These are phyloP conservation scores for Cyprinus carpio DNA, from an alignment of 2,113 vertebrate species.

Conservation along the genomic window DNA sequence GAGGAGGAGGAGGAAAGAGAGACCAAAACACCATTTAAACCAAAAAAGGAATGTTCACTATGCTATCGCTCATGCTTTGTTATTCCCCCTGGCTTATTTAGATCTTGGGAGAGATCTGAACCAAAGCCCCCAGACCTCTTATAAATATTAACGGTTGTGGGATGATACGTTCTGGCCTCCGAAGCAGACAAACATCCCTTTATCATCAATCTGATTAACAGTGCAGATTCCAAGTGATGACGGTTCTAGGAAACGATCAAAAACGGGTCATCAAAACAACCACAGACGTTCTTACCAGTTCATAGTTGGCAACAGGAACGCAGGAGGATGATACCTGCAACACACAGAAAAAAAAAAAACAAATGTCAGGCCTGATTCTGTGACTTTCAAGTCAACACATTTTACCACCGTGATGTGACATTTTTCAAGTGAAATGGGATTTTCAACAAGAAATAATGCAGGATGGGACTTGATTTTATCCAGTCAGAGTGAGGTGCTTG, in stretches of 20 bases:
- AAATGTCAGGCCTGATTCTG: not conserved
- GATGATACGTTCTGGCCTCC: slow-evolving; percentile 17
- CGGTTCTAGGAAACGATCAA: slow-evolving; percentile 51
- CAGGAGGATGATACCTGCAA: slow-evolving; percentile 85
- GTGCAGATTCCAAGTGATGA: slow-evolving; percentile 29
- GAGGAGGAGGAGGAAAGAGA: slow-evolving; percentile 21
- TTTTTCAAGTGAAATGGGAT: not conserved
- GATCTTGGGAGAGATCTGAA: slow-evolving; percentile 15
- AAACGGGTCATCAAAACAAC: not conserved
- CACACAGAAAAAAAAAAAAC: slow-evolving; percentile 43
- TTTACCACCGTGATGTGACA: not conserved
- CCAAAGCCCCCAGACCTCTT: slow-evolving; percentile 1
- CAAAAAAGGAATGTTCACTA: slow-evolving; percentile 70
- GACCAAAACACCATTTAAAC: slow-evolving; percentile 61
- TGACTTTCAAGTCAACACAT: not conserved
- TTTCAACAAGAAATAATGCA: not conserved
- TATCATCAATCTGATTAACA: slow-evolving; percentile 42
- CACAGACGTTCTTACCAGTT: slow-evolving; percentile 79
- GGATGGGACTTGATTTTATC: not conserved
- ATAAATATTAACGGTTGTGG: slow-evolving; percentile 46
- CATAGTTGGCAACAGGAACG: slow-evolving; percentile 83
- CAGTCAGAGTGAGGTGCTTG: not conserved
- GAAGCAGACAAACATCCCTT: slow-evolving; percentile 13
- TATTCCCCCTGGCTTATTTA: slow-evolving; percentile 41
- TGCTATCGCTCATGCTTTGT: slow-evolving; percentile 25